Conservation (phyloP, 2,797 vertebrate species). For the Psittacula echo region DNA sequence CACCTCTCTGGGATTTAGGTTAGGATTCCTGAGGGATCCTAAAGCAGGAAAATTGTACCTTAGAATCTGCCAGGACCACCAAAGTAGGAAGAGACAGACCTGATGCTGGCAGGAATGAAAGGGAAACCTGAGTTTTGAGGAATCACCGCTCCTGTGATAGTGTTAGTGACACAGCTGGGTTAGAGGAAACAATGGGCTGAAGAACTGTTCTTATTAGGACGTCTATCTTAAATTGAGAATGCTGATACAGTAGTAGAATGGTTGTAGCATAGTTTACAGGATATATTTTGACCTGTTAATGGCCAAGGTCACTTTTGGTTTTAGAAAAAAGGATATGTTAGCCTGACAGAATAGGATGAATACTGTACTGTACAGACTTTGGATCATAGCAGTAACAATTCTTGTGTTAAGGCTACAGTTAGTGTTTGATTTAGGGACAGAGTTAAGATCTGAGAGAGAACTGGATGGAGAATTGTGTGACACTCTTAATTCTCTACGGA, state of each 20-base stretch:
- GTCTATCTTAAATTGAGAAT: neutral
- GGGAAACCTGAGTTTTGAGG: neutral
- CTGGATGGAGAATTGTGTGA: neutral
- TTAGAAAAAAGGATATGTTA: neutral
- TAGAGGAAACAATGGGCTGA: neutral
- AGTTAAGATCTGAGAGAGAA: neutral
- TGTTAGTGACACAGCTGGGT: neutral
- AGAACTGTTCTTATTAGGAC: neutral
- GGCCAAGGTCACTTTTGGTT: neutral
- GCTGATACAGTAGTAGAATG: neutral
- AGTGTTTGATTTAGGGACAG: neutral
- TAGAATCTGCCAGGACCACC: neutral
- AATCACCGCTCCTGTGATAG: neutral
- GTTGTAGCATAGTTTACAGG: neutral
- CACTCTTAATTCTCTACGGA: neutral
- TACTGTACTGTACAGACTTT: neutral
- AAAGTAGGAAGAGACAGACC: neutral
- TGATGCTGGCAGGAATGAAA: neutral
- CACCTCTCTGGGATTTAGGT: neutral
- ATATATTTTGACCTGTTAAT: neutral
- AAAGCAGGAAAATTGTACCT: neutral
- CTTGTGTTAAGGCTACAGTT: neutral
- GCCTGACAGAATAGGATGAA: neutral
- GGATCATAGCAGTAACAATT: neutral
- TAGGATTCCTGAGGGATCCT: neutral